Percentiles rank a stretch among this genome's conserved stretches.
These are phyloP conservation scores for Pelagia noctiluca DNA, from an alignment of 30 jellyfish, hydroid and myxozoan species.

Conservation along the genomic window DNA sequence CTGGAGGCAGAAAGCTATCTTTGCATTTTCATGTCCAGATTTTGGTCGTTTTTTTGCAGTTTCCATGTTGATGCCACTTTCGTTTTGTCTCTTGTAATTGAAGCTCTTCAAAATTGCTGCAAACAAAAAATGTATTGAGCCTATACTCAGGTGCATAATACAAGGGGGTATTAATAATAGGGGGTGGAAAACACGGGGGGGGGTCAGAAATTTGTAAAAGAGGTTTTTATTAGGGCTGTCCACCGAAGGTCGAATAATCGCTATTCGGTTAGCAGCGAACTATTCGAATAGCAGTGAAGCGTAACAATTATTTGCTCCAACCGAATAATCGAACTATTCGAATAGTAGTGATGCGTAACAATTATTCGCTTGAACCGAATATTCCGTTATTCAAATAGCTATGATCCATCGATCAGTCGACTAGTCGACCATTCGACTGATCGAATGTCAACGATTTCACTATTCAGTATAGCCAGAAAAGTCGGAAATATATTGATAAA, in stretches of 20 bases:
- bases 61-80: conserved; percentile 6
- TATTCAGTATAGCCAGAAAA: too few relatives aligned
- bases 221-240: not conserved
- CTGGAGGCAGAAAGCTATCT: conserved; percentile 21
- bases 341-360: too few relatives aligned
- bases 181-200: not conserved
- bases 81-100: conserved; percentile 19
- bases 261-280: not conserved
- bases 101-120: not conserved
- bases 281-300: not conserved
- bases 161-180: not conserved
- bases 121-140: too few relatives aligned
- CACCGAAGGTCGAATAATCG: too few relatives aligned
- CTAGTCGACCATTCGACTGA: too few relatives aligned
- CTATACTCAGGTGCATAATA: not conserved
- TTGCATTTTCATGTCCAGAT: conserved; percentile 17
- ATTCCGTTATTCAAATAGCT: too few relatives aligned
- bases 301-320: too few relatives aligned
- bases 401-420: too few relatives aligned
- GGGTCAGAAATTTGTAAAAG: not conserved
- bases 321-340: too few relatives aligned
- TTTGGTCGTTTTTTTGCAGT: conserved; percentile 12
- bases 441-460: too few relatives aligned
- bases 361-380: too few relatives aligned
- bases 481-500: too few relatives aligned